These are phyloP conservation scores for Ceyx erithaca DNA, from an alignment of 2,797 vertebrate genomes.

Conservation along the genomic window DNA sequence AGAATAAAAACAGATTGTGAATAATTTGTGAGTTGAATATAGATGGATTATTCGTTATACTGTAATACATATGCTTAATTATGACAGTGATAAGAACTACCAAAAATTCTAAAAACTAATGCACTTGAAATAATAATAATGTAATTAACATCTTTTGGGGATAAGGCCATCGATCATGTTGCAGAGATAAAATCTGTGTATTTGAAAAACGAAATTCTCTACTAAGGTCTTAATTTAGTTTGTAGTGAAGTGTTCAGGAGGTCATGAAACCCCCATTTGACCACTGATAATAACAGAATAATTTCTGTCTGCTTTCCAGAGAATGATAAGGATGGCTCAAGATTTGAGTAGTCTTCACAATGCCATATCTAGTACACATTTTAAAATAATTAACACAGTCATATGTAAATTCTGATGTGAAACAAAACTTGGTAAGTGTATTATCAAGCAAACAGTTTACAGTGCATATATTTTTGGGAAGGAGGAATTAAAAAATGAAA, in stretches of 20 bases:
- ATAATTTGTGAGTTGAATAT: constrained; percentile 3
- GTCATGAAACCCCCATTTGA: not conserved
- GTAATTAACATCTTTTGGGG: not conserved
- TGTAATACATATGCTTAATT: constrained; percentile 8
- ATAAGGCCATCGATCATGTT: not conserved
- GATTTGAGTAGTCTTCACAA: not conserved
- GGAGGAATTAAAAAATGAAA: not conserved
- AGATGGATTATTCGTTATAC: not conserved
- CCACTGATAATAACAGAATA: not conserved
- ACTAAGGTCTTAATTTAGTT: not conserved
- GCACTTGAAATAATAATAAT: constrained; percentile 11
- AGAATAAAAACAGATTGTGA: constrained; percentile 1
- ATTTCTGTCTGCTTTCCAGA: constrained; percentile 13
- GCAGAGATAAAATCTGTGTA: not conserved
- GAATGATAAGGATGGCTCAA: not conserved
- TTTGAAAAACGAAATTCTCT: not conserved
- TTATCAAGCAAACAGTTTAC: not conserved
- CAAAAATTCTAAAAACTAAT: not conserved
- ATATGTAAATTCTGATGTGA: not conserved
- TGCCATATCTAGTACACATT: not conserved
- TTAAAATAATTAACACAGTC: not conserved
- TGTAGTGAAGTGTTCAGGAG: not conserved
- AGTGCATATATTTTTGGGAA: not conserved
- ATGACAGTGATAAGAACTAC: not conserved
- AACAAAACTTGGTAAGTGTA: not conserved